Conservation (phyloP, 2,797 vertebrate genomes). For the Hippopotamyrus pictus region DNA sequence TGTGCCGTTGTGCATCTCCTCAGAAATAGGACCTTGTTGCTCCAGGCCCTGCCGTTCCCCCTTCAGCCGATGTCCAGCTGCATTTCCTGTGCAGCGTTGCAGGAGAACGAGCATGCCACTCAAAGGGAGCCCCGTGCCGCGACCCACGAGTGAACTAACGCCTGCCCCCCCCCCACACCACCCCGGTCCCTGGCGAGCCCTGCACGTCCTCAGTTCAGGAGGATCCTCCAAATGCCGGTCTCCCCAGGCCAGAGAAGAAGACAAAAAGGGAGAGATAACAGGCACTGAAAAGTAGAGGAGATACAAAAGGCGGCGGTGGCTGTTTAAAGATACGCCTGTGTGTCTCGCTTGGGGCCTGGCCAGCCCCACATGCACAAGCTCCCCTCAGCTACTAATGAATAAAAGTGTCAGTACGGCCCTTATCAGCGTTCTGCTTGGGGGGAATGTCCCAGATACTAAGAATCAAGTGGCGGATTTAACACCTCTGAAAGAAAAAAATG, state of each 20-base stretch:
- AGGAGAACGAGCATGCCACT: background rate
- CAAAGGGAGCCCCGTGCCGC: background rate
- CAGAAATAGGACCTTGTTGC: background rate
- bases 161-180: background rate
- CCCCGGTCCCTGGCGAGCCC: background rate
- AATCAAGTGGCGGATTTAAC: constrained; percentile 8
- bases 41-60: background rate
- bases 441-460: constrained; percentile 25
- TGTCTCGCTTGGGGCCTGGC: constrained; percentile 42
- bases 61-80: background rate
- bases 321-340: background rate
- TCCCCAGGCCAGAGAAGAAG: background rate
- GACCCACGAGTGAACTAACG: background rate
- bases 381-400: constrained; percentile 64
- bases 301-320: background rate
- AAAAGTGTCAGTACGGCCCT: constrained; percentile 59
- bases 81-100: background rate
- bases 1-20: background rate
- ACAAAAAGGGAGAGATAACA: background rate
- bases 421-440: constrained; percentile 56
- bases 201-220: background rate
- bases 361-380: constrained; percentile 46
- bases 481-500: background rate
- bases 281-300: background rate
- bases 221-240: background rate